phyloP scores from a whole-genome alignment of 2,797 vertebrate genomes.

The Anolis apletophallus region DNA sequence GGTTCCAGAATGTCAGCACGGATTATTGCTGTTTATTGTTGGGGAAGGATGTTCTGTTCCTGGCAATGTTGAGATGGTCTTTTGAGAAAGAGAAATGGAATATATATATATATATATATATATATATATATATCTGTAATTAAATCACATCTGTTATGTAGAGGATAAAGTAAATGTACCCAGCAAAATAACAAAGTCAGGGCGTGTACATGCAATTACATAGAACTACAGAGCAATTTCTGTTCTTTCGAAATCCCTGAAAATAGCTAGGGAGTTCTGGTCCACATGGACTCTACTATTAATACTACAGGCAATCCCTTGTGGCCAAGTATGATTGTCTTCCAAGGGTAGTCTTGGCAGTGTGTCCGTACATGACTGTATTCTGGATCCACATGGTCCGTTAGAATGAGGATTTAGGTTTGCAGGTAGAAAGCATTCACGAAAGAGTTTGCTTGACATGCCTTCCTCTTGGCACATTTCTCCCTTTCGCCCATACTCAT shows the following conservation, averaged over 20 bases:
- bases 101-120: no score
- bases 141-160: constrained; percentile 30
- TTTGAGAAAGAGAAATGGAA: constrained; percentile 6
- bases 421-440: no score
- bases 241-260: not conserved
- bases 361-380: no score
- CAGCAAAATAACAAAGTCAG: not conserved
- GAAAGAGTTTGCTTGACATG: no score
- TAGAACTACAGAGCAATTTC: constrained; percentile 2
- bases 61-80: not conserved
- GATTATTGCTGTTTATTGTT: not conserved
- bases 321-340: no score
- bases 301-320: no score
- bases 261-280: not conserved
- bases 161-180: constrained; percentile 27
- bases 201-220: constrained; percentile 25
- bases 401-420: no score
- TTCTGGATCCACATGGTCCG: no score
- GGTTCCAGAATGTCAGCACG: constrained; percentile 15
- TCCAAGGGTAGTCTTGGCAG: no score
- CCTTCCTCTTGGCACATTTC: no score
- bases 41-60: constrained; percentile 19
- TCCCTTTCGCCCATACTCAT: no score
- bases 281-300: not conserved
- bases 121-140: constrained; percentile 35